Base-by-base conservation (phyloP, 2,888 invertebrate species). In the Sminthurinus aureus region DNA sequence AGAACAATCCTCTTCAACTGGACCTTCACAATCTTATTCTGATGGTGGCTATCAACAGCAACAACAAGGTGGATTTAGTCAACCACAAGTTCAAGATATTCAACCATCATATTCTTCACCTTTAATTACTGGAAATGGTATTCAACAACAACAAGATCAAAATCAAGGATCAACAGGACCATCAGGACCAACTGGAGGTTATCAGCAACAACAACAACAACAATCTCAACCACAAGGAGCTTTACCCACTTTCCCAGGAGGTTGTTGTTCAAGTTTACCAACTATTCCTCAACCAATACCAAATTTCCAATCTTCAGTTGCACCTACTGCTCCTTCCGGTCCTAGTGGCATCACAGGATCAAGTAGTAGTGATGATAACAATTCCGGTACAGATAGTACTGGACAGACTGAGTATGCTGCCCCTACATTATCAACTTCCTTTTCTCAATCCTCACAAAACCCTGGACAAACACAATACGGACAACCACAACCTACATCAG, bases 241-340 rank as follows among this genome's bases (percentile, higher is more conserved):
- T 4, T 50, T 87, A 51, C 87, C 87, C 24, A 85, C 85, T 18
- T 88, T 87, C 73, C 80, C 86, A 8, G 86, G 86, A 22, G 85
- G 84, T 76, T 87, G 86, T 64, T 87, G 86, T 71, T 86, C 87
- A 58, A 83, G 80, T 82, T 77, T 85, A 81, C 81, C 81, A 51
- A 52, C 80, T 18, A 26, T 81, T 79, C 83, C 52, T 82, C 84
- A 78, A 71, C 67, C 84, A 69, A 11, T 78, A 38, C 80, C 86
- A 79, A 78, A 85, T 85, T 81, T 84, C 83, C 81, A 85, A 85
- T 82, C 77, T 0, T 15, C 69, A 13, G 12, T 24, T 24, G 9
- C 71, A 22, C 22, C 71, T 24, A 26, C 26, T 66, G 51, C 64
- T 66, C 78, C 66, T 8, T 18, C 22, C 12, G 69, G 51, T 8